Base-by-base conservation (phyloP, 92 coral and sea anemone species). In the Porites rus region DNA sequence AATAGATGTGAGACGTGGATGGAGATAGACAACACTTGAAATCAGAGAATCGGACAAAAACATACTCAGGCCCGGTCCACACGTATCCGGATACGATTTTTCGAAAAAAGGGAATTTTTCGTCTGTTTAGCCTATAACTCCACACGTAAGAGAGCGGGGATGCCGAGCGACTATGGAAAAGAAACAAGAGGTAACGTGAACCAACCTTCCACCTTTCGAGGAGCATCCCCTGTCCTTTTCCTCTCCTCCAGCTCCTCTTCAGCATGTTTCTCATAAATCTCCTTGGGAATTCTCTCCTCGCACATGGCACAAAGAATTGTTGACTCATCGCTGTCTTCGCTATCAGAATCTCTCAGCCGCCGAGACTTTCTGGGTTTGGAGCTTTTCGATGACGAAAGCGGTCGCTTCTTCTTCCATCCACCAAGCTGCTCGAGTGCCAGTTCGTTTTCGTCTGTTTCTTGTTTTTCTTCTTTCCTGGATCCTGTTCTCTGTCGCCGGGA, bases 271-370 rank as follows among this genome's bases (percentile, higher is more conserved):
- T 31, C 31, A 31, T 75, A 85, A 38, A 72, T 0, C 66, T 74
- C 88, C 81, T 85, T 85, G 17, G 84, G 83, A 51, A 85, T 65
- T 38, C 54, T 76, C 75, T 85, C 17, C 9, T 65, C 20, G 61
- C 88, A 85, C 4, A 85, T 53, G 58, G 52, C 11, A 70, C 88
- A 85, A 18, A 83, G 72, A 8, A 74, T 74, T 2, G 43, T 50
- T 16, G 17, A 3, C 51, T 83, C 87, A 52, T 83, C 87, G 52
- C 87, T 73, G 11, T 74, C 87, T 16, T 83, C 87, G 65, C 87
- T 83, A 22, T 22, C 80, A 3, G 87, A 83, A 65, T 62, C 72
- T 54, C 74, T 62, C 25, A 7, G 43, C 17, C 72, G 71, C 2
- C 87, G 65, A 51, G 73, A 22, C 31, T 51, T 74, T 61, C 51